Conservation (phyloP, 2,888 invertebrate species). For the Lithophane semibrunnea region DNA sequence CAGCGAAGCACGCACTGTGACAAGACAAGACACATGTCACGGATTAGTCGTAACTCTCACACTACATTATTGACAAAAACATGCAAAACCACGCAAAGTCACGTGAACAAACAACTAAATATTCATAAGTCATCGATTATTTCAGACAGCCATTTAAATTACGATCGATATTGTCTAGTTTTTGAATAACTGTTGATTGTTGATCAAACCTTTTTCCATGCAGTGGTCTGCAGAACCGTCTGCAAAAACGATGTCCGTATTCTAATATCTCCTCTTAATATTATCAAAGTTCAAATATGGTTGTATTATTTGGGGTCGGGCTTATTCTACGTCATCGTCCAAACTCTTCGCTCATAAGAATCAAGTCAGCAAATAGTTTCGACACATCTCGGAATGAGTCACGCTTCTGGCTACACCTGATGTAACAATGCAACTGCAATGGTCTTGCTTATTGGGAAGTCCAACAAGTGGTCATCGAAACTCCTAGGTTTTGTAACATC, state of each 20-base stretch:
- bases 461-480: slow-evolving; percentile 42
- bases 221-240: not conserved
- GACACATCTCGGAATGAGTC: slow-evolving; percentile 49
- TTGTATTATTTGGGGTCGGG: not conserved
- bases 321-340: slow-evolving; percentile 1
- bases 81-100: not conserved
- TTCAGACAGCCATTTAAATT: slow-evolving; percentile 1
- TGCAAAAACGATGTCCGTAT: not conserved
- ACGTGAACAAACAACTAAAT: slow-evolving; percentile 19
- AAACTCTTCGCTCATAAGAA: slow-evolving; percentile 2
- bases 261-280: not conserved
- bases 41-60: slow-evolving; percentile 20
- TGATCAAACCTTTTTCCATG: not conserved
- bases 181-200: not conserved
- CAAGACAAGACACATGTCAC: slow-evolving; percentile 13
- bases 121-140: slow-evolving; percentile 21
- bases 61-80: slow-evolving; percentile 8
- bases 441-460: slow-evolving; percentile 46
- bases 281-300: not conserved
- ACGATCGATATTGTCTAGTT: not conserved
- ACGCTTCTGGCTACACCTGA: slow-evolving; percentile 37
- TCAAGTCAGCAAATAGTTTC: slow-evolving; percentile 36
- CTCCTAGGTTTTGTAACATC: slow-evolving; percentile 39
- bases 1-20: slow-evolving; percentile 13
- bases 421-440: slow-evolving; percentile 42